phyloP scores from a whole-genome alignment of 2,113 vertebrate species.

The Corvus hawaiiensis region DNA sequence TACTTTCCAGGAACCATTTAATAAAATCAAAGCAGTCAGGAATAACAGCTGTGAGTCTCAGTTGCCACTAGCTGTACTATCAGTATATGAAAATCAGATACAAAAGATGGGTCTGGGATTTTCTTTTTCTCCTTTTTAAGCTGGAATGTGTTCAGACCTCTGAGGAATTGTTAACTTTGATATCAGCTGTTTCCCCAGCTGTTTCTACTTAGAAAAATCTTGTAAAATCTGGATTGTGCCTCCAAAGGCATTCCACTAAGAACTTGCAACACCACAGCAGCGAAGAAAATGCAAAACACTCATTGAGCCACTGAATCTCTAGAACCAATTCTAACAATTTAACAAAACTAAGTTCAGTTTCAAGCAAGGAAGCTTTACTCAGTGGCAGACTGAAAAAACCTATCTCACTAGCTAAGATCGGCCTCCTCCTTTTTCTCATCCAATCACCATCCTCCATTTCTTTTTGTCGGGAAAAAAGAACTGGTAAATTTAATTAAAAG shows the following conservation, averaged over 20 bases:
- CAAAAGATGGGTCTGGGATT: neutral
- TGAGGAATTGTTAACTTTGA: neutral
- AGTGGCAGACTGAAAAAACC: neutral
- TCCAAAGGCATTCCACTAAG: neutral
- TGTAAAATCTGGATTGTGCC: neutral
- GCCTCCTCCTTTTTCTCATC: neutral
- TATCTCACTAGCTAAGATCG: neutral
- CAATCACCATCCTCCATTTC: neutral
- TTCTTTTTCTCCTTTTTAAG: neutral
- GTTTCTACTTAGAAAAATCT: neutral
- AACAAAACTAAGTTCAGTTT: neutral
- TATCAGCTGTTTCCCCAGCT: neutral
- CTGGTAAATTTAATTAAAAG: slow-evolving; percentile 64
- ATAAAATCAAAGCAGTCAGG: neutral
- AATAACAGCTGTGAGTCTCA: neutral
- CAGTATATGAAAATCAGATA: neutral
- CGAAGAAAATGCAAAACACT: neutral
- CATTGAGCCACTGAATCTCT: neutral
- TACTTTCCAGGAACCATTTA: neutral
- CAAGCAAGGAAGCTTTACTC: neutral
- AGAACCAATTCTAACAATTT: neutral
- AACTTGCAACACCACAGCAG: neutral
- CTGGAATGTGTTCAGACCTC: neutral
- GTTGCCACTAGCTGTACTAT: neutral
- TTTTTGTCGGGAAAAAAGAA: neutral